Conservation (phyloP, 2,797 vertebrate species). For the Peromyscus aztecus region DNA sequence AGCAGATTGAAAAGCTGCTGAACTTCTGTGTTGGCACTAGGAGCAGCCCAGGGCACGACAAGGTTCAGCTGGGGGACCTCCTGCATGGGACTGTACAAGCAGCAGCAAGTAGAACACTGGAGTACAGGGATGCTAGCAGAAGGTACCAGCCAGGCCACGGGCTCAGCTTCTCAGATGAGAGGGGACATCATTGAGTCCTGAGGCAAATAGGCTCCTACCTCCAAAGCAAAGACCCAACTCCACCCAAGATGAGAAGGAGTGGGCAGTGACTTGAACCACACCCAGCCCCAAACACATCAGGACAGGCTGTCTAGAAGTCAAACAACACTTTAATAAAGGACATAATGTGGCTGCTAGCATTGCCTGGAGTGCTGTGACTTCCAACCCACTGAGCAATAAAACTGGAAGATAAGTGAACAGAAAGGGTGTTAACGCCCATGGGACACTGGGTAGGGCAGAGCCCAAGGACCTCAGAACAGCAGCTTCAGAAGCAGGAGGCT, state of each 20-base stretch:
- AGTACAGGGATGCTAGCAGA: neutral
- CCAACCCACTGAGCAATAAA: neutral
- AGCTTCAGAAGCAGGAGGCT: conserved; percentile 46
- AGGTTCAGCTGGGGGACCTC: neutral
- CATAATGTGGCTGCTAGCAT: neutral
- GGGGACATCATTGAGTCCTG: too few relatives aligned
- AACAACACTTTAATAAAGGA: conserved; percentile 53
- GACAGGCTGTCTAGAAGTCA: neutral
- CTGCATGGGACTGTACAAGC: too few relatives aligned
- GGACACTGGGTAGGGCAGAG: neutral
- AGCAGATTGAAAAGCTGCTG: neutral
- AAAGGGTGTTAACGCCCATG: accelerated
- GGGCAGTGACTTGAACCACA: neutral
- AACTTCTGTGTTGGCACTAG: neutral
- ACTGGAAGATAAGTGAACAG: accelerated
- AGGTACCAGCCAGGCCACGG: neutral
- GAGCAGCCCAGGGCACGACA: neutral
- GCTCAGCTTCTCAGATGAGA: neutral
- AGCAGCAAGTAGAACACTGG: neutral
- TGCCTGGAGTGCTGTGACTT: neutral
- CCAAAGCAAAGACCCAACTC: neutral
- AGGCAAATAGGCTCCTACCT: neutral
- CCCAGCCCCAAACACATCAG: neutral
- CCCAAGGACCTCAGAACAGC: conserved; percentile 39
- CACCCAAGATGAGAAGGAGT: too few relatives aligned